Conservation (phyloP, 2,888 invertebrate species). For the Pterostichus madidus region DNA sequence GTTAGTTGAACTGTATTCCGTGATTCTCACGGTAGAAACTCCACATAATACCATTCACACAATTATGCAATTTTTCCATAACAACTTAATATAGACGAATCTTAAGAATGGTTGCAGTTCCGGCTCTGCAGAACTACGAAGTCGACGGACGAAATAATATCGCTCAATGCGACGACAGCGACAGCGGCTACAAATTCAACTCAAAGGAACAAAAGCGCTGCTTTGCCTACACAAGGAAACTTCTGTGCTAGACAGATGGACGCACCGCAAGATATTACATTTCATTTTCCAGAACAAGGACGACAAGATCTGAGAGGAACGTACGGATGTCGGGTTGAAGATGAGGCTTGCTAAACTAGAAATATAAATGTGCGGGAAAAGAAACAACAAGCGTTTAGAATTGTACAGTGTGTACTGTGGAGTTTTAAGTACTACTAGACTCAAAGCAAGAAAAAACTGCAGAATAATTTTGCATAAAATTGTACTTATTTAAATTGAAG, state of each 20-base stretch:
- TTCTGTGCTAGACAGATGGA: not conserved
- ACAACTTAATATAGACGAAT: conserved; percentile 1
- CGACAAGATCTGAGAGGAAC: too few species aligned
- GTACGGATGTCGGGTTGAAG: too few species aligned
- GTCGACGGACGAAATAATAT: not conserved
- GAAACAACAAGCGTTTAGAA: too few species aligned
- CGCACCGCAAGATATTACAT: too few species aligned
- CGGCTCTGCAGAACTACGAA: not conserved
- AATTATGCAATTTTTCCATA: conserved; percentile 52
- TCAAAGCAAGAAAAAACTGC: too few species aligned
- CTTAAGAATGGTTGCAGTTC: not conserved
- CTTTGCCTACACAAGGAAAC: not conserved
- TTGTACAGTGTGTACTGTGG: too few species aligned
- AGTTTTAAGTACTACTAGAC: too few species aligned
- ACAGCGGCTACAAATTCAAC: not conserved
- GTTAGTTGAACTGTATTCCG: not conserved
- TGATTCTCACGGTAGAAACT: conserved; percentile 2
- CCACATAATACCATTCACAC: not conserved
- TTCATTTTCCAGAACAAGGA: too few species aligned
- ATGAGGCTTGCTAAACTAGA: too few species aligned
- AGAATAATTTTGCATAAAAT: too few species aligned
- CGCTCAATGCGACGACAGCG: not conserved
- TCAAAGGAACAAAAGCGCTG: conserved; percentile 7
- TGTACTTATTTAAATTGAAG: too few species aligned
- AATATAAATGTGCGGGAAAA: too few species aligned